Evolutionary conservation across 2,888 invertebrate species (phyloP).

Genomic region (Subacronicta megacephala): DNA sequence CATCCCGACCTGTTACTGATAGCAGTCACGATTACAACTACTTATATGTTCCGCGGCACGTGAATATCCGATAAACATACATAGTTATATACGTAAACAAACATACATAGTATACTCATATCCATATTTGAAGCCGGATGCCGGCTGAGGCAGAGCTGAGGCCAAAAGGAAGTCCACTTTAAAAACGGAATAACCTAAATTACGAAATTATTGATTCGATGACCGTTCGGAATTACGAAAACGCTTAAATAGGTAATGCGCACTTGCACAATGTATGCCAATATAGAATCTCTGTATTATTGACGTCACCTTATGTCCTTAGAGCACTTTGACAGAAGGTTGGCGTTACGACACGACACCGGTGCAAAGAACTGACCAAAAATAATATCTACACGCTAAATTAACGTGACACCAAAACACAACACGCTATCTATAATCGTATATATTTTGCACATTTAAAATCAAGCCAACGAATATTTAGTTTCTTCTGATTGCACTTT

Average conservation of each 20-base stretch:
- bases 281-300: conserved; percentile 36
- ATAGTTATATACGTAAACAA: conserved; percentile 15
- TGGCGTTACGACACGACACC: conserved; percentile 30
- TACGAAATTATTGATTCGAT: conserved; percentile 40
- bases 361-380: conserved; percentile 15
- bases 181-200: conserved; percentile 21
- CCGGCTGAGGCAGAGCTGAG: too few species aligned
- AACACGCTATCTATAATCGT: conserved; percentile 1
- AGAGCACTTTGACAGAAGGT: conserved; percentile 26
- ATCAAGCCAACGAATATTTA: not conserved
- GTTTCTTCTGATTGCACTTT: not conserved
- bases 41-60: conserved; percentile 19
- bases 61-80: conserved; percentile 16
- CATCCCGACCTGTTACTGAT: conserved; percentile 21
- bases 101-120: conserved; percentile 4
- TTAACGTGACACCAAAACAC: conserved; percentile 12
- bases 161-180: conserved; percentile 16
- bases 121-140: conserved; percentile 31
- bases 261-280: conserved; percentile 26
- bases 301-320: conserved; percentile 29
- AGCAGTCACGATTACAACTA: conserved; percentile 32
- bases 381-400: conserved; percentile 26
- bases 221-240: conserved; percentile 24
- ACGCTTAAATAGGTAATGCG: conserved; percentile 22
- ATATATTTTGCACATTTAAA: conserved; percentile 5